Percentiles rank a stretch among this genome's conserved stretches.
Evolutionary conservation across 2,113 vertebrate species (phyloP).

Genomic region (Dryoscopus gambensis): DNA sequence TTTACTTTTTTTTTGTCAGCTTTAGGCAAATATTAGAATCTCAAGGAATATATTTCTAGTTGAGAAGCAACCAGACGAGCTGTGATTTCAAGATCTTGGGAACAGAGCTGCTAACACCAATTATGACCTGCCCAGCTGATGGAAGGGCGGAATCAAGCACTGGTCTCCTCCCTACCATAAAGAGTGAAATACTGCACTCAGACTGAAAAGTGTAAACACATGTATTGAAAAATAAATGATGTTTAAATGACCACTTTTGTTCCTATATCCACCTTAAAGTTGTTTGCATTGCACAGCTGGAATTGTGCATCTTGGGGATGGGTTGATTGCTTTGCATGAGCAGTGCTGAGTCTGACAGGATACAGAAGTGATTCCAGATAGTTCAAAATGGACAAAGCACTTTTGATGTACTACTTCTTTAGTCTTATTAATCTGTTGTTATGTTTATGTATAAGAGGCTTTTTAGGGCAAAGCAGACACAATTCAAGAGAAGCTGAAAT

Average conservation of each 20-base stretch:
- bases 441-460: neutral
- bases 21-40: neutral
- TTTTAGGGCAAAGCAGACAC: neutral
- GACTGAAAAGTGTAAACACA: neutral
- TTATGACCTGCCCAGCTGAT: neutral
- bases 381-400: neutral
- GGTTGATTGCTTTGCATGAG: neutral
- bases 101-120: neutral
- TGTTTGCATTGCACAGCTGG: neutral
- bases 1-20: neutral
- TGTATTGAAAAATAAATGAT: neutral
- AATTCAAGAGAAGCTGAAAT: neutral
- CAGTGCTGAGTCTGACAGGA: neutral
- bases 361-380: neutral
- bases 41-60: neutral
- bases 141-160: neutral
- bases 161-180: neutral
- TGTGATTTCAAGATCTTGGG: neutral
- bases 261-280: neutral
- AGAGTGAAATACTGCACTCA: neutral
- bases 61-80: neutral
- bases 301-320: neutral
- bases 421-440: neutral
- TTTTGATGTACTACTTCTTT: neutral
- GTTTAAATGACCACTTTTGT: neutral